Evolutionary conservation across 2,113 vertebrate genomes (phyloP), one percentile per base, ranked within the genome.

Genomic region (Peucedramus taeniatus): DNA sequence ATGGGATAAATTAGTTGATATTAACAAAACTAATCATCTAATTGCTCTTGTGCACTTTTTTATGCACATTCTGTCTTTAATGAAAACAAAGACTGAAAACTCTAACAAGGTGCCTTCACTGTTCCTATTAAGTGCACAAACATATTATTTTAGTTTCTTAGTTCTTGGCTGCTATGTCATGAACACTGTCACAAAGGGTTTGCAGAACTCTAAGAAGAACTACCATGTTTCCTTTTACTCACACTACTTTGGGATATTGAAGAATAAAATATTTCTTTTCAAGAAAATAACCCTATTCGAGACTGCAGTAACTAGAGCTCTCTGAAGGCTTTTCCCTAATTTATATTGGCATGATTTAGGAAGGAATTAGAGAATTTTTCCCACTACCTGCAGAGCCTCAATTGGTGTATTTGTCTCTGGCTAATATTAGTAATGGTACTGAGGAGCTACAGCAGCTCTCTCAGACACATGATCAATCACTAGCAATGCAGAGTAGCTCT

Each of bases 401-500:
- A 13, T 28, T 54, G 44, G 28, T 61, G 3, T 31, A 50, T 16
- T 37, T 78, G 40, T 60, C 31, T 53, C 44, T 24, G 28, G 39
- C 35, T 42, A 54, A 27, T 15, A 42, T 6, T 8, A 68, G 39
- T 56, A 47, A n/a, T 21, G 14, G 42, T 22, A 74, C n/a, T 11
- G 7, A 75, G 30, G 6, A 60, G 35, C 50, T 64, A 51, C 27
- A 93, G 51, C n/a, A 70, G 37, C 21, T 56, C 39, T 13, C 37
- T 66, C 64, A 63, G 23, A 53, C 7, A 35, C 1, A 0, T 1
- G 1, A 57, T 2, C 2, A 0, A 78, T 14, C 28, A 30, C 28
- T 8, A 15, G 31, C 28, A 74, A 37, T 21, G 17, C 47, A 23
- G 40, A 51, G 51, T 8, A 79, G 45, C 54, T 77, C 68, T 53